A percentile compares a stretch with the other conserved stretches of the same genome.
Conservation (phyloP, 2,797 vertebrate species). For the Coregonus ussuriensis region DNA sequence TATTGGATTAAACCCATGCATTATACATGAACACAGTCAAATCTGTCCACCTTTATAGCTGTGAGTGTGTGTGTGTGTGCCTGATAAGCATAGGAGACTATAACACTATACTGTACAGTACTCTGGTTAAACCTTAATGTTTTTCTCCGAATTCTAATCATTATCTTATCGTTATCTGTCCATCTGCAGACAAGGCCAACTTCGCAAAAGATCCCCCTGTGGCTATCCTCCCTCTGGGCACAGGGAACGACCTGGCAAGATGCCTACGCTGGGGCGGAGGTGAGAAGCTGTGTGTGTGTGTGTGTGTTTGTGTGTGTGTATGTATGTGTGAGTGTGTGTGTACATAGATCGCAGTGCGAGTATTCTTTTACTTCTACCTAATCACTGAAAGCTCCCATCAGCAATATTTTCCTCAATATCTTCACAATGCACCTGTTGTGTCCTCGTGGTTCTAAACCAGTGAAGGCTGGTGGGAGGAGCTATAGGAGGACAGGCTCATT, state of each 20-base stretch:
- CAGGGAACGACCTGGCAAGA: constrained; percentile 92
- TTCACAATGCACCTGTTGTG: neutral
- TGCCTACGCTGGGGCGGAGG: constrained; percentile 97
- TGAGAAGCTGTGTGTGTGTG: constrained; percentile 63
- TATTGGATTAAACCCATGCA: neutral
- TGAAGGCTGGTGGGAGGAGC: too few species aligned
- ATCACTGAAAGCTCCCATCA: neutral
- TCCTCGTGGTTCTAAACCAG: neutral
- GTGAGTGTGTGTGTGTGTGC: too few species aligned
- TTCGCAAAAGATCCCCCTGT: constrained; percentile 85
- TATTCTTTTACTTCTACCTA: neutral
- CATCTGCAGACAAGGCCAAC: constrained; percentile 85
- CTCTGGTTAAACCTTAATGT: neutral
- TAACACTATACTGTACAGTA: neutral
- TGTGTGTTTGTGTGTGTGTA: neutral
- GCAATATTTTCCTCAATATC: neutral
- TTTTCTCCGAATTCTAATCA: neutral
- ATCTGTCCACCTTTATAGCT: neutral
- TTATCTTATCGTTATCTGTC: constrained; percentile 5
- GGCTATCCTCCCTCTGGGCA: constrained; percentile 91
- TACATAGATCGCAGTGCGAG: constrained; percentile 14
- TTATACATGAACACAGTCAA: neutral
- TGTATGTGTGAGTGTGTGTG: neutral
- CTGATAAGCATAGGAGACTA: neutral
- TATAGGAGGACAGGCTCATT: too few species aligned